phyloP scores from a whole-genome alignment of 1,140 invertebrate species.

The Drosophila littoralis region DNA sequence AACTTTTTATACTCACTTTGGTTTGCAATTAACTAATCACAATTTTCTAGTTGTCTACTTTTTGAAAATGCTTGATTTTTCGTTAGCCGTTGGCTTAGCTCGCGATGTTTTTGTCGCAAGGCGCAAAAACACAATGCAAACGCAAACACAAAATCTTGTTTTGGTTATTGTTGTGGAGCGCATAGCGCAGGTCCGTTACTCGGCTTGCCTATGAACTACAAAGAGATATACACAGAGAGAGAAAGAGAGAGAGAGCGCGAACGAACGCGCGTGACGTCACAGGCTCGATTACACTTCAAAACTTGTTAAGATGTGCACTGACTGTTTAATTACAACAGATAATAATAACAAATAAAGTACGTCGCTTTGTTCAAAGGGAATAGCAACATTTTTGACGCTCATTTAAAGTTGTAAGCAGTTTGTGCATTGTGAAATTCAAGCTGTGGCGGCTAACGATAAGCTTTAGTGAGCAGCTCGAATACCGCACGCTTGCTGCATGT shows the following conservation, averaged over 20 bases:
- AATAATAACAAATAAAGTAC: not conserved
- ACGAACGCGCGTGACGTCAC: conserved; percentile 37
- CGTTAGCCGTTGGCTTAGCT: conserved; percentile 4
- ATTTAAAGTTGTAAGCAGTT: not conserved
- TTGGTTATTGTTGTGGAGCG: conserved; percentile 44
- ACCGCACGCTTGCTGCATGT: not conserved
- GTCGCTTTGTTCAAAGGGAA: not conserved
- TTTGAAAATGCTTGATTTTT: conserved; percentile 5
- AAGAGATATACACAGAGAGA: conserved; percentile 4
- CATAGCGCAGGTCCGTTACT: conserved; percentile 50
- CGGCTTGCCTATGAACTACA: conserved; percentile 4
- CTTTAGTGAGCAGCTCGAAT: not conserved
- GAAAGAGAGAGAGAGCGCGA: not conserved
- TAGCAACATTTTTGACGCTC: not conserved
- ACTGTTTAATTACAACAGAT: not conserved
- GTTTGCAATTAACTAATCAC: conserved; percentile 24
- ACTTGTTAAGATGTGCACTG: not conserved
- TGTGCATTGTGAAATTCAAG: not conserved
- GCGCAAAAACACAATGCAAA: conserved; percentile 50
- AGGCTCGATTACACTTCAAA: not conserved
- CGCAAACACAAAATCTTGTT: conserved; percentile 47
- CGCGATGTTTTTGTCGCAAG: conserved; percentile 41
- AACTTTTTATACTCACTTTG: conserved; percentile 36
- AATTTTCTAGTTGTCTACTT: conserved; percentile 30
- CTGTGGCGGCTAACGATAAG: conserved; percentile 3